Percentiles rank a stretch among this genome's conserved stretches.
Conservation (phyloP, 2,888 invertebrate species). For the Andrena camellia region DNA sequence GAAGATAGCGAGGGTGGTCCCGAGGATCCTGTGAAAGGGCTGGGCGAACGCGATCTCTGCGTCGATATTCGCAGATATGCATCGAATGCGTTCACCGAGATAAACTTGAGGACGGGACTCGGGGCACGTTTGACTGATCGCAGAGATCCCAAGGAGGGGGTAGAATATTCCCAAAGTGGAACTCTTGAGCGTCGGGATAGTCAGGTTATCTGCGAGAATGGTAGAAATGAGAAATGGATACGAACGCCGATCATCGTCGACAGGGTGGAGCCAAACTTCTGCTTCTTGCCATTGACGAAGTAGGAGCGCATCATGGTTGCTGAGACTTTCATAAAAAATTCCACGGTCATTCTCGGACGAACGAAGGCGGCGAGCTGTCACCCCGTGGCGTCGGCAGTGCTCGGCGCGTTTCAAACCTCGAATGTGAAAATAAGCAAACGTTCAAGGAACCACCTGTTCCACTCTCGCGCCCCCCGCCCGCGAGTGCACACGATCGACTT, state of each 20-base stretch:
- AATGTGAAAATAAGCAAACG: slow-evolving; percentile 59
- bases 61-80: neutral
- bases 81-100: too few relatives aligned
- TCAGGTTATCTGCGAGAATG: neutral
- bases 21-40: neutral
- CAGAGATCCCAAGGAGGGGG: too few relatives aligned
- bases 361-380: slow-evolving; percentile 16
- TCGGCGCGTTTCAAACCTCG: slow-evolving; percentile 48
- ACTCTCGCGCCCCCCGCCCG: slow-evolving; percentile 21
- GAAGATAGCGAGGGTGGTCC: neutral
- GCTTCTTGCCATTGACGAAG: slow-evolving; percentile 76
- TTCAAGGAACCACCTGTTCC: slow-evolving; percentile 70
- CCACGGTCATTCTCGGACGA: slow-evolving; percentile 76
- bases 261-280: slow-evolving; percentile 79
- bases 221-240: slow-evolving; percentile 33
- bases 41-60: neutral
- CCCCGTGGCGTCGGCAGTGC: slow-evolving; percentile 27
- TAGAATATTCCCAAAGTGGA: too few relatives aligned
- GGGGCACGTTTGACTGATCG: too few relatives aligned
- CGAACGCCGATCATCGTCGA: slow-evolving; percentile 78
- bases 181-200: too few relatives aligned
- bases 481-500: neutral
- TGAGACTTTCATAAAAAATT: slow-evolving; percentile 77
- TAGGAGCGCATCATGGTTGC: slow-evolving; percentile 79
- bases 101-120: too few relatives aligned